Evolutionary conservation across 2,888 invertebrate species (phyloP), one percentile per base, ranked within the genome.

Genomic region (Lucinisca nassula): DNA sequence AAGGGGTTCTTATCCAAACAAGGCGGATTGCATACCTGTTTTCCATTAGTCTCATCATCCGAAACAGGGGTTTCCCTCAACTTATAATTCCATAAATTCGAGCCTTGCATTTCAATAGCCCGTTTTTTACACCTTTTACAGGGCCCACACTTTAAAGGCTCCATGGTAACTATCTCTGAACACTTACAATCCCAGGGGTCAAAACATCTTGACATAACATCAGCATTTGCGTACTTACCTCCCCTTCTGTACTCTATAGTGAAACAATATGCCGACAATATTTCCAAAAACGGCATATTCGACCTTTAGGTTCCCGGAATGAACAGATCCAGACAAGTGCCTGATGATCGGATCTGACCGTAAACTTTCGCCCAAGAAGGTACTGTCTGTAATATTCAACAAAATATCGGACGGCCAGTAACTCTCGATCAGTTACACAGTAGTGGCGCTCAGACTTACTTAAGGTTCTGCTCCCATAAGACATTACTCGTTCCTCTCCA

Each of bases 321-420:
- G 72, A 77, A 6, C 70, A 55, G 21, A 91, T 30, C 91, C 91
- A 91, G 14, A 35, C 30, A 0, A 91, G 75, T 12, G 91, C 87
- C 0, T 73, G 49, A 77, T 92, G 90, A 61, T 92, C 92, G 12
- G 92, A 89, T 21, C 91, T 21, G 0, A 92, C 35, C 0, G 82
- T 38, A 74, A 90, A 89, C 12, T 79, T 45, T 35, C 77, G 81
- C 10, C 91, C 90, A 12, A 87, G 76, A 45, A 92, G 74, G 67
- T 92, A 92, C 12, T 83, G 82, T 17, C 88, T 74, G 58, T 87
- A 93, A 35, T 91, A 79, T 49, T 87, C 89, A 14, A 91, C 79
- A 37, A 91, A 91, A 61, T 79, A 80, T 17, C 91, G 82, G 0
- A 91, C 80, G 0, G 91, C 85, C 14, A 92, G 61, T 78, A 90